Evolutionary conservation across 1,140 invertebrate genomes (phyloP), one percentile per base, ranked within the genome.

Genomic region (Spodoptera frugiperda): DNA sequence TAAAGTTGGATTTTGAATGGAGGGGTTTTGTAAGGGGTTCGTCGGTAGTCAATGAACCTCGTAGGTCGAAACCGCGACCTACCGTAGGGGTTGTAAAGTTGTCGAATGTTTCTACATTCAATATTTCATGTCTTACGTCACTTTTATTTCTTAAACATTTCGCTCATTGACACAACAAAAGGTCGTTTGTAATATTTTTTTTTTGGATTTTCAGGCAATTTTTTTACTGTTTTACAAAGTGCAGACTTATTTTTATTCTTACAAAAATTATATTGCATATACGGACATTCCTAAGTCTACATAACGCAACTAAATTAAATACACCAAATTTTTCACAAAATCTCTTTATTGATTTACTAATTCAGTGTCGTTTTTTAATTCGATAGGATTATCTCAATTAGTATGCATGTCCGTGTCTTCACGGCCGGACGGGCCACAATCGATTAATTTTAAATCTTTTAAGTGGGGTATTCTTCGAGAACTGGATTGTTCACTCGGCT

Each of bases 11-110:
- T 76, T 74, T 90, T 12, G 33, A 15, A 6, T 83, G 72, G 15
- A 25, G 3, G 15, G 65, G 33, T 67, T 44, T 59, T 67, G 15
- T 21, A 25, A 79, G 83, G 83, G 83, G 82, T 83, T 82, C 76
- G 70, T 71, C 51, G 79, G 76, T 86, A 88, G 89, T 89, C 87
- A 88, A 90, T 91, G 87, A 90, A 90, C 87, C 84, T 87, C 70
- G 74, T 76, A 79, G 88, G 84, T 81, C 78, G 81, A 83, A 86
- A 88, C 91, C 89, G 80, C 89, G 91, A 92, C 91, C 91, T 92
- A 92, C 88, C 81, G 77, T 88, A 91, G 89, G 79, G 84, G 77
- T 84, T 82, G 51, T 55, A 71, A 68, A 67, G 81, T 89, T 90
- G 85, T 81, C 73, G 10, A 71, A 78, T 67, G 39, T 53, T 72